Conservation (phyloP, 2,797 vertebrate species). For the Huso huso region DNA sequence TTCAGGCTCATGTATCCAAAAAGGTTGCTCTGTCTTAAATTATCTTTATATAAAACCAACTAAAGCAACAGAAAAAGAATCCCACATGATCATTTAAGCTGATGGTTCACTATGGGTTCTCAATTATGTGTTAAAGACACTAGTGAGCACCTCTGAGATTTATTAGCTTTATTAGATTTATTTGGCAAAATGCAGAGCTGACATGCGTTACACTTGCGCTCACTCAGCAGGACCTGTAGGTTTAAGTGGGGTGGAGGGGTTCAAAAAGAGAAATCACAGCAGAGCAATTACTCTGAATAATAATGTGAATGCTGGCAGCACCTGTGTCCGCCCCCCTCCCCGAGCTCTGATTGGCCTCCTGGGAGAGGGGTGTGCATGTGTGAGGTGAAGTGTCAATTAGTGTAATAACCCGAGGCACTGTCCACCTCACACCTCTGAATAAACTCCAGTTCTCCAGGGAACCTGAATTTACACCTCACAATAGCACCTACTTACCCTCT, state of each 20-base stretch:
- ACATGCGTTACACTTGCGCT: slow-evolving; percentile 59
- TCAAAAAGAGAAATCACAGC: slow-evolving; percentile 64
- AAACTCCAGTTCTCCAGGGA: slow-evolving; percentile 35
- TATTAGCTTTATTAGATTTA: slow-evolving; percentile 63
- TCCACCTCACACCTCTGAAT: slow-evolving; percentile 60
- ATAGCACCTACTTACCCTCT: slow-evolving; percentile 51
- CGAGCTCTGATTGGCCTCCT: slow-evolving; percentile 64
- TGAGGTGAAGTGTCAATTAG: slow-evolving; percentile 89
- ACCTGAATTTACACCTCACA: slow-evolving; percentile 49
- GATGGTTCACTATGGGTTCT: slow-evolving; percentile 45
- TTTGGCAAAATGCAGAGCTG: slow-evolving; percentile 56
- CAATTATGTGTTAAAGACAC: slow-evolving; percentile 60
- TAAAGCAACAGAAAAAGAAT: no score
- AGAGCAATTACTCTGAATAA: slow-evolving; percentile 60
- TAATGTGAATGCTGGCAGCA: slow-evolving; percentile 59
- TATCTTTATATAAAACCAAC: no score
- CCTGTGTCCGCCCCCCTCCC: slow-evolving; percentile 55
- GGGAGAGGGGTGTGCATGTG: slow-evolving; percentile 43
- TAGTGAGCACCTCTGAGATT: slow-evolving; percentile 48
- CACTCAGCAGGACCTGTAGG: slow-evolving; percentile 66
- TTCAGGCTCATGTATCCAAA: no score
- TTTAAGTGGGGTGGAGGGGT: slow-evolving; percentile 48
- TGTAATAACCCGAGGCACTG: slow-evolving; percentile 38
- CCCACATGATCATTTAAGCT: slow-evolving; percentile 28
- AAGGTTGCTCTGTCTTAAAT: no score